These are phyloP conservation scores for Caenorhabditis zanzibari DNA, from an alignment of 2,888 invertebrate genomes.

Conservation along the genomic window DNA sequence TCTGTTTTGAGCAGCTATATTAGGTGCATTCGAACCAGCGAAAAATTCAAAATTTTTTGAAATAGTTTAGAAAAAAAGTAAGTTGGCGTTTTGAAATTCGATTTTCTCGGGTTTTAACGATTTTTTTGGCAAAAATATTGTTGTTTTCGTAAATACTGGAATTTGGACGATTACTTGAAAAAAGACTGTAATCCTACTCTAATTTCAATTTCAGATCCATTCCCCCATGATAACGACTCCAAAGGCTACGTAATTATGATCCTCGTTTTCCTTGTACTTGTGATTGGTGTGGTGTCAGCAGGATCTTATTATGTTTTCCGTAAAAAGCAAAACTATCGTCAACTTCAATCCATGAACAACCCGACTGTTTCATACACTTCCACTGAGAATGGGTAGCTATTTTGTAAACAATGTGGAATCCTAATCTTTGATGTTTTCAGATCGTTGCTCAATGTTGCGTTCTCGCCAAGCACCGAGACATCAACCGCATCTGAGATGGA, in stretches of 20 bases:
- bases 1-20: too few relatives aligned
- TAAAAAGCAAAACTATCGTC: neutral
- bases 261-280: neutral
- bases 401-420: constrained; percentile 14
- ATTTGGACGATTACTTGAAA: too few relatives aligned
- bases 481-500: neutral
- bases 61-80: too few relatives aligned
- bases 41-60: too few relatives aligned
- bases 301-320: constrained; percentile 5
- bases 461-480: neutral
- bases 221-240: neutral
- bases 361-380: constrained; percentile 38
- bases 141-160: too few relatives aligned
- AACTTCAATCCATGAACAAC: constrained; percentile 27
- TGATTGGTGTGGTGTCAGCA: neutral
- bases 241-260: neutral
- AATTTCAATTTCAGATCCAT: neutral
- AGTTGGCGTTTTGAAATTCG: too few relatives aligned
- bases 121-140: too few relatives aligned
- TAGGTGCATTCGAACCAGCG: too few relatives aligned
- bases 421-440: constrained; percentile 22
- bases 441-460: constrained; percentile 14
- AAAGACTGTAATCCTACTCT: too few relatives aligned
- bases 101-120: too few relatives aligned
- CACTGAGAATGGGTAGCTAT: constrained; percentile 26